These are phyloP conservation scores for Caenorhabditis sp. DNA, from an alignment of 2,888 invertebrate genomes.

Conservation along the genomic window DNA sequence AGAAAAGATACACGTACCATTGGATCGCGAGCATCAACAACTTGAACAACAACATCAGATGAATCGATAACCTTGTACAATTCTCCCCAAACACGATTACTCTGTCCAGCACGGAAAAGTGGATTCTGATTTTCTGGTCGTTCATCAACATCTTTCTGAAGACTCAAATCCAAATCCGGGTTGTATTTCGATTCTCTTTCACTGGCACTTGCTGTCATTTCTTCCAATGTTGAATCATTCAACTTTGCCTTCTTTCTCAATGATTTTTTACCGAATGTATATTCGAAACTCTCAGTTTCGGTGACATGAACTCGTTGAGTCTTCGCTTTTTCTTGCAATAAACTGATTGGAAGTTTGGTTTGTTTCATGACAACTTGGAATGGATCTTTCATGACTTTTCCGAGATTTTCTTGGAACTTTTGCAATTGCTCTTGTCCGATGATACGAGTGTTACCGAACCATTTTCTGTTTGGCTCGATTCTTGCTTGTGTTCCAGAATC, in stretches of 20 bases:
- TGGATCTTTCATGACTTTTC: conserved; percentile 90
- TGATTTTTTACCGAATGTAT: conserved; percentile 93
- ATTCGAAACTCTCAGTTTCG: conserved; percentile 91
- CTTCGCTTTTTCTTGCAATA: conserved; percentile 85
- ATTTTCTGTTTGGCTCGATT: conserved; percentile 95
- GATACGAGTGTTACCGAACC: conserved; percentile 98
- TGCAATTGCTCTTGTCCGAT: conserved; percentile 82
- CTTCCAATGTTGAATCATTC: conserved; percentile 78
- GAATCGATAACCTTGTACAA: conserved; percentile 98
- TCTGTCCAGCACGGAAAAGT: conserved; percentile 94
- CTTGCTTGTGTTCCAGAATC: conserved; percentile 88
- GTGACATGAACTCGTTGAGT: conserved; percentile 89
- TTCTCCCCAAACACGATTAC: conserved; percentile 97
- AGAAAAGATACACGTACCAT: conserved; percentile 77
- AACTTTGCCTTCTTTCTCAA: conserved; percentile 87
- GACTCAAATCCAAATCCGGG: conserved; percentile 78
- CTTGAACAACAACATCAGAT: conserved; percentile 93
- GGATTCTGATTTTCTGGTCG: conserved; percentile 86
- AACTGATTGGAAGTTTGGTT: conserved; percentile 89
- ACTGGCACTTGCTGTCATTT: conserved; percentile 79
- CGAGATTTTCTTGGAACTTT: conserved; percentile 85
- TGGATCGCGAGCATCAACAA: conserved; percentile 96
- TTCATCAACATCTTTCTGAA: conserved; percentile 79
- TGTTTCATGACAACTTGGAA: conserved; percentile 97
- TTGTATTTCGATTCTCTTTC: conserved; percentile 82